Percentiles rank a stretch among this genome's conserved stretches.
These are phyloP conservation scores for Galeruca laticollis DNA, from an alignment of 2,888 invertebrate genomes.

Conservation along the genomic window DNA sequence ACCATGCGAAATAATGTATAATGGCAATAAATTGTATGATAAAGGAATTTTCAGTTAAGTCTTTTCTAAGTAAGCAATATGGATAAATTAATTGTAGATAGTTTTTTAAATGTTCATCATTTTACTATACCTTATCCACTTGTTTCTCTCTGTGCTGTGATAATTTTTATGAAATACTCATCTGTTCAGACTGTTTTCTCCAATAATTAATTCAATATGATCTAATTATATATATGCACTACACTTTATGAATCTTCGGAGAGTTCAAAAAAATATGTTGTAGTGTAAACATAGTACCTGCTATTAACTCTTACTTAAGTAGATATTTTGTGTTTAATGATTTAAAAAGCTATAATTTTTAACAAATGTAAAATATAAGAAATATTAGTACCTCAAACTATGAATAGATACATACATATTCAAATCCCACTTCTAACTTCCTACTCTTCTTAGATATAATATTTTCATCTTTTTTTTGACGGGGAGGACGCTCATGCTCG, in stretches of 20 bases:
- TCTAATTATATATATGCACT: neutral
- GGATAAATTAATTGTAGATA: neutral
- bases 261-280: neutral
- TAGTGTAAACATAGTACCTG: constrained; percentile 4
- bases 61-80: neutral
- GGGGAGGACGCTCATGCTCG: no score
- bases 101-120: constrained; percentile 4
- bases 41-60: neutral
- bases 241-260: neutral
- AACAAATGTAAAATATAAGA: neutral
- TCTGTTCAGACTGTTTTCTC: constrained; percentile 46
- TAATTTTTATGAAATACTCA: constrained; percentile 43
- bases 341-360: neutral
- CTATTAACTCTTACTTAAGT: neutral
- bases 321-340: neutral
- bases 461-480: no score
- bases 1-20: neutral
- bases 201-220: constrained; percentile 15
- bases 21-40: constrained; percentile 43
- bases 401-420: no score
- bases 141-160: constrained; percentile 62
- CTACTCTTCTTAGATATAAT: no score
- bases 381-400: neutral
- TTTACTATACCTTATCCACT: constrained; percentile 51
- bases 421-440: no score